Base-by-base conservation (phyloP, 2,888 invertebrate species). In the Crocallis elinguaria region DNA sequence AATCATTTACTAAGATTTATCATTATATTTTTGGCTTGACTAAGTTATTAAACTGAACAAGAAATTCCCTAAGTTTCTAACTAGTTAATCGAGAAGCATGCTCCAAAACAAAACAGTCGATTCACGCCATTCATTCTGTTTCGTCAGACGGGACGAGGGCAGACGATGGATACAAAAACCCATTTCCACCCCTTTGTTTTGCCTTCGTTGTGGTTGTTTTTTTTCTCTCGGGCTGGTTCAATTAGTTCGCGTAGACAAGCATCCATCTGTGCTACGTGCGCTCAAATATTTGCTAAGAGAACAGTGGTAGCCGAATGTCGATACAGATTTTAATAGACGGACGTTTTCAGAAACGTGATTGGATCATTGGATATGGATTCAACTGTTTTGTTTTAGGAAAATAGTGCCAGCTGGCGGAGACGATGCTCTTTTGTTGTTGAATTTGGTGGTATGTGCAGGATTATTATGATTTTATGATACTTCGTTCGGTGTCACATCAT, bases 51-150 rank as follows among this genome's bases (percentile, higher is more conserved):
- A 49, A 45, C 50, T 42, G 33, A 35, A 49, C 60, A 52, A 55
- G 49, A 50, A 54, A 58, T 55, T 60, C 57, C 36, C 56, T 38
- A 60, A 67, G 60, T 66, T 62, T 60, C 51, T 64, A 61, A 64
- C 60, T 62, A 62, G 59, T 60, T 68, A 64, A 66, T 65, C 61
- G 52, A 54, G 56, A 65, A 50, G 38, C 64, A 64, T 60, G 66
- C 59, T 30, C 57, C 49, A 21, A 60, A 71, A 74, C 71, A 71
- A 75, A 75, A 75, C 70, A 69, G 69, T 64, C 64, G 67, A 75
- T 72, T 75, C 73, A 75, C 25, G 48, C 38, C 33, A 29, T 49
- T 54, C 53, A 54, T 43, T 72, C 63, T 58, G 63, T 61, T 67
- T 38, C 63, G 66, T 66, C 63, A 62, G 60, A 35, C 51, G 54